phyloP scores from a whole-genome alignment of 2,113 vertebrate species.

The Pungitius pungitius region DNA sequence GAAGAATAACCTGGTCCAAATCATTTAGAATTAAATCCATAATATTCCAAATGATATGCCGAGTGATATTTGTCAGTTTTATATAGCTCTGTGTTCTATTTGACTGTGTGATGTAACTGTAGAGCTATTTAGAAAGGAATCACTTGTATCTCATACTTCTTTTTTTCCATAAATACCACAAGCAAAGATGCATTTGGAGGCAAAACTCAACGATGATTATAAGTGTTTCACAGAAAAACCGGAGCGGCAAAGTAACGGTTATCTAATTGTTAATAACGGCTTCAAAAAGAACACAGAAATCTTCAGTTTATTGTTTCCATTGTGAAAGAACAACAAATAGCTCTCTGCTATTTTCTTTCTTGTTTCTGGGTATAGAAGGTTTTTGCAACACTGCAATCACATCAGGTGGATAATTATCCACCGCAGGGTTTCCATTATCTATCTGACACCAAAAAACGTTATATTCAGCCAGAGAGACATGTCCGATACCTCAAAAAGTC shows the following conservation, averaged over 20 bases:
- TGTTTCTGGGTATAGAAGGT: not conserved
- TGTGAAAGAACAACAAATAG: conserved; percentile 27
- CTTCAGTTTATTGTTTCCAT: conserved; percentile 29
- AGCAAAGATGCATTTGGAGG: not conserved
- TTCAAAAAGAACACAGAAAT: conserved; percentile 19
- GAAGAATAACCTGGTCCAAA: not conserved
- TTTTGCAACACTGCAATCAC: conserved; percentile 11
- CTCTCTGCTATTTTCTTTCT: conserved; percentile 2
- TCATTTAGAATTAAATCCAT: not conserved
- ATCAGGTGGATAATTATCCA: conserved; percentile 20
- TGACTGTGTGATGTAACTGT: not conserved
- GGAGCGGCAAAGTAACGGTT: conserved; percentile 19
- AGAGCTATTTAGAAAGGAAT: not conserved
- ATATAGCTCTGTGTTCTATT: not conserved
- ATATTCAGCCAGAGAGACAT: not conserved
- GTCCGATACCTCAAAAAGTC: not conserved
- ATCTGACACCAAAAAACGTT: conserved; percentile 3
- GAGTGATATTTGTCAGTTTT: not conserved
- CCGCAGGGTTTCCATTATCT: not conserved
- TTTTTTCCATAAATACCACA: not conserved
- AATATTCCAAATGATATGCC: not conserved
- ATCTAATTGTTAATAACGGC: conserved; percentile 30
- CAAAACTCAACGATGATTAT: conserved; percentile 15
- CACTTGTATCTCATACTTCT: not conserved
- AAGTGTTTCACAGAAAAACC: conserved; percentile 8